Percentiles rank a stretch among this genome's conserved stretches.
Evolutionary conservation across 2,797 vertebrate species (phyloP).

Genomic region (Mastacembelus armatus): DNA sequence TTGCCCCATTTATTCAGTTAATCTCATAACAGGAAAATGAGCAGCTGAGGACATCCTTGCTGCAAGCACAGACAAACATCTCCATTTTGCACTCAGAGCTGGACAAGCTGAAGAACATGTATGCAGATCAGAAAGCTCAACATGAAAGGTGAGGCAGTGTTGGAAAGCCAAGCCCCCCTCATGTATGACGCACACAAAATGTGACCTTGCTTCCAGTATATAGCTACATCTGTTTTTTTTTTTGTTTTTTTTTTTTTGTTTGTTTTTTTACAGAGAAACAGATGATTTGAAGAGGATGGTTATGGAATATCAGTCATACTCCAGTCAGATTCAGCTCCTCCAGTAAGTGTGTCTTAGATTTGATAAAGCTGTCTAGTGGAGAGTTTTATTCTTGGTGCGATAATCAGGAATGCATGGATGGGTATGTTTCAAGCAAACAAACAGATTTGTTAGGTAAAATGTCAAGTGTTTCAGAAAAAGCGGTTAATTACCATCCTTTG

Average conservation of each 20-base stretch:
- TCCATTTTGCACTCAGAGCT: constrained; percentile 79
- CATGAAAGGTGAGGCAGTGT: constrained; percentile 70
- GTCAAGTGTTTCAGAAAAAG: too few relatives aligned
- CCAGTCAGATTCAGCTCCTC: constrained; percentile 75
- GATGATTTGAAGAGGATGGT: constrained; percentile 71
- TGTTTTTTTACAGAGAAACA: constrained; percentile 72
- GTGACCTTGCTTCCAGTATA: not conserved
- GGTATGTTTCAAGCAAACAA: not conserved
- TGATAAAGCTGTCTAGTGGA: not conserved
- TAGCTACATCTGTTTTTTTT: not conserved
- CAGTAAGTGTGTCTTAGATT: constrained; percentile 70
- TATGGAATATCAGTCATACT: constrained; percentile 74
- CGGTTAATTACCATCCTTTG: too few relatives aligned
- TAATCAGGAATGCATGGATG: not conserved
- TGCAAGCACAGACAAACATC: constrained; percentile 70
- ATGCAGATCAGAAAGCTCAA: constrained; percentile 73
- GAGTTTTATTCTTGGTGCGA: not conserved
- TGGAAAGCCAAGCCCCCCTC: not conserved
- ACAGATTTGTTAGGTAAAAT: not conserved
- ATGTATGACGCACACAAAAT: not conserved
- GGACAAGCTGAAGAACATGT: constrained; percentile 80
- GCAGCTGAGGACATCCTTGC: constrained; percentile 63
- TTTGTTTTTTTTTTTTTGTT: constrained; percentile 16
- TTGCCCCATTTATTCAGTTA: not conserved
- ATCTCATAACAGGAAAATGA: constrained; percentile 79